Conservation (phyloP, 2,113 vertebrate species). For the Lates calcarifer region DNA sequence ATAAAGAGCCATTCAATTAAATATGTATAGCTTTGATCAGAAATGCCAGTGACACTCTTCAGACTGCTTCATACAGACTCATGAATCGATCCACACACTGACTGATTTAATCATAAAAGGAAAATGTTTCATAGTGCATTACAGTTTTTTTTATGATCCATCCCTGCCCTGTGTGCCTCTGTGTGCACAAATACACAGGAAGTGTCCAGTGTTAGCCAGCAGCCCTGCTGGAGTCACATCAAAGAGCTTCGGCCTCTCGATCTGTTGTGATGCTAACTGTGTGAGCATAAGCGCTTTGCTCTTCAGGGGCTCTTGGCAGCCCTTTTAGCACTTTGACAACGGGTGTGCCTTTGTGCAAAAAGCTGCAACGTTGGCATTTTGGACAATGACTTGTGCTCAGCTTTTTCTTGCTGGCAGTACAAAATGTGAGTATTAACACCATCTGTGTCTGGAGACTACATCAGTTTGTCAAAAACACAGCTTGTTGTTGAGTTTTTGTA, state of each 20-base stretch:
- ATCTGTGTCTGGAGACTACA: slow-evolving; percentile 11
- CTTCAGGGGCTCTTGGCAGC: slow-evolving; percentile 43
- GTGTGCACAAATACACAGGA: slow-evolving; percentile 11
- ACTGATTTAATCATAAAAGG: neutral
- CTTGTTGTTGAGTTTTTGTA: neutral
- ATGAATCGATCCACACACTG: slow-evolving; percentile 1
- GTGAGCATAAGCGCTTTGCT: slow-evolving; percentile 44
- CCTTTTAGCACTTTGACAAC: slow-evolving; percentile 28
- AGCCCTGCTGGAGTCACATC: slow-evolving; percentile 42
- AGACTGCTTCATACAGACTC: neutral
- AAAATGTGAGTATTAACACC: slow-evolving; percentile 24
- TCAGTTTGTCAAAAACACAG: neutral
- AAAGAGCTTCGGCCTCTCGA: slow-evolving; percentile 29
- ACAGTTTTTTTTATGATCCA: neutral
- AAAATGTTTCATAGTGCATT: neutral
- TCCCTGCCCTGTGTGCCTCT: slow-evolving; percentile 1
- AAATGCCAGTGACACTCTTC: slow-evolving; percentile 3
- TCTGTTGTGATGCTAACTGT: slow-evolving; percentile 49
- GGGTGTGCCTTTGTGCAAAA: slow-evolving; percentile 42
- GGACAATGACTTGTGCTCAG: slow-evolving; percentile 38
- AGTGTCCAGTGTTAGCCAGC: neutral
- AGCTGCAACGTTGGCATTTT: slow-evolving; percentile 56
- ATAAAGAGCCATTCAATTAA: neutral
- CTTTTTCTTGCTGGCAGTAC: slow-evolving; percentile 39
- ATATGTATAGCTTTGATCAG: neutral